Evolutionary conservation across 2,797 vertebrate species (phyloP).

Genomic region (Varecia variegata): DNA sequence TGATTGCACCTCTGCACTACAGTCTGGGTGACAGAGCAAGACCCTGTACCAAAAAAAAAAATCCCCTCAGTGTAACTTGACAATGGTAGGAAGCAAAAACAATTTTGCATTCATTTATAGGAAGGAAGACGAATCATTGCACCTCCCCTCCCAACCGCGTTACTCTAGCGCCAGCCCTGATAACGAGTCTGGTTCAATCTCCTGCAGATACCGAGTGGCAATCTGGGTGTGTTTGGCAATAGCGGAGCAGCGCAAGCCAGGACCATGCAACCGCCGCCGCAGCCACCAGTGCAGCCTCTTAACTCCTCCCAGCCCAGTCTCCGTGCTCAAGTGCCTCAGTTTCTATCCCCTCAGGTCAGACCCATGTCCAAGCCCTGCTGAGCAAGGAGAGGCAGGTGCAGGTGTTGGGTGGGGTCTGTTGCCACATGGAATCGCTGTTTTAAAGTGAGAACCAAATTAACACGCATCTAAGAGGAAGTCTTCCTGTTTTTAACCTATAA

Average conservation of each 20-base stretch:
- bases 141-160: not conserved
- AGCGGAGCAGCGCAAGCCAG: conserved; percentile 98
- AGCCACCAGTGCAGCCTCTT: conserved; percentile 97
- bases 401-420: not conserved
- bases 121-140: not conserved
- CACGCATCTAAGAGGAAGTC: not conserved
- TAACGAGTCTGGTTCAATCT: not conserved
- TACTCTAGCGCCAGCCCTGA: fast-evolving
- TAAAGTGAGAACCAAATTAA: not conserved
- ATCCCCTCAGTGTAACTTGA: not conserved
- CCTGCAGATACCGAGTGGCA: conserved; percentile 94
- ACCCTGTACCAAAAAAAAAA: not conserved
- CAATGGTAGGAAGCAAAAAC: not conserved
- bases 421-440: not conserved
- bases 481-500: not conserved
- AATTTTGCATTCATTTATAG: not conserved
- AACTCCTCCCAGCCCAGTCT: conserved; percentile 99
- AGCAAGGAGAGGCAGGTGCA: fast-evolving
- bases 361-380: fast-evolving
- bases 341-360: conserved; percentile 99
- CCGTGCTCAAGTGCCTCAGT: conserved; percentile 99
- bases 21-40: not conserved
- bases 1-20: not conserved
- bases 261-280: conserved; percentile 92
- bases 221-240: conserved; percentile 96